A percentile compares a stretch with the other conserved stretches of the same genome.
These are phyloP conservation scores for Aphodius sticticus DNA, from an alignment of 2,888 invertebrate species.

Conservation along the genomic window DNA sequence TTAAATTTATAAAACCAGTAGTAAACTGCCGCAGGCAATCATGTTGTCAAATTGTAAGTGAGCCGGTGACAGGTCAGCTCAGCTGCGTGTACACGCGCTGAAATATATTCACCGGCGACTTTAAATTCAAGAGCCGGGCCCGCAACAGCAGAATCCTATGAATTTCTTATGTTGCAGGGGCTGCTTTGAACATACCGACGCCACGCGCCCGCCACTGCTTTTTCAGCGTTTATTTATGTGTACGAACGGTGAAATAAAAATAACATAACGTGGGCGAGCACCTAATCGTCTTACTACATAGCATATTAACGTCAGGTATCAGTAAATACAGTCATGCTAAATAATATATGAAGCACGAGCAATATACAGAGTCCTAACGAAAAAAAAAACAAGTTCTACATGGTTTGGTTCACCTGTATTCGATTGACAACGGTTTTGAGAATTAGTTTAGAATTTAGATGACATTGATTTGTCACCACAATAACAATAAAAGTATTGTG, in stretches of 20 bases:
- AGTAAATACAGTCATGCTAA: too few species aligned
- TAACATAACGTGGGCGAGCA: not conserved
- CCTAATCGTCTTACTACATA: not conserved
- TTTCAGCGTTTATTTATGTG: not conserved
- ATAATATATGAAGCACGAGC: too few species aligned
- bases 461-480: too few species aligned
- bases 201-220: not conserved
- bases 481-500: too few species aligned
- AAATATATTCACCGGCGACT: conserved; percentile 52
- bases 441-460: too few species aligned
- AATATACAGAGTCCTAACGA: too few species aligned
- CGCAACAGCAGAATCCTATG: conserved; percentile 32
- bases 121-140: conserved; percentile 50
- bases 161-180: conserved; percentile 28
- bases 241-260: not conserved
- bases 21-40: conserved; percentile 43
- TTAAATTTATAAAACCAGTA: too few species aligned
- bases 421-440: too few species aligned
- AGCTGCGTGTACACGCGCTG: conserved; percentile 42
- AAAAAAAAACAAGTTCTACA: too few species aligned
- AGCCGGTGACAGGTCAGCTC: conserved; percentile 52
- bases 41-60: conserved; percentile 56
- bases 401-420: too few species aligned
- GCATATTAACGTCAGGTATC: too few species aligned
- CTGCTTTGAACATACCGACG: not conserved